Base-by-base conservation (phyloP, 2,888 invertebrate species). In the Harpalus rufipes region DNA sequence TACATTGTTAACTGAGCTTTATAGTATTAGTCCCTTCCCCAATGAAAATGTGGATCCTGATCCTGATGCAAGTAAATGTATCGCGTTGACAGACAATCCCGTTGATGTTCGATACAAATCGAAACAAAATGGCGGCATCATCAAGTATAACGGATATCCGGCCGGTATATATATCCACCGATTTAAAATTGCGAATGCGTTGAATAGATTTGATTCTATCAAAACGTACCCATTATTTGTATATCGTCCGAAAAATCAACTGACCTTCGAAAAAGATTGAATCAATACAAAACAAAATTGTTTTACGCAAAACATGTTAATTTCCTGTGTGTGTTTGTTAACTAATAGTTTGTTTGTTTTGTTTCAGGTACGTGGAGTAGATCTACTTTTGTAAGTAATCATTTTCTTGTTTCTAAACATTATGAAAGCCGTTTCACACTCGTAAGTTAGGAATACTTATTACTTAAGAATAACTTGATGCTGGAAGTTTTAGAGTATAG, bases 121-220 rank as follows among this genome's bases (percentile, higher is more conserved):
- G 72, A 74, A 74, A 68, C 68, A 68, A 68, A 44, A 74, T 74
- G 72, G 72, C 72, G 72, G 12, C 72, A 74, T 74, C 72, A 74
- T 74, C 72, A 74, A 74, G 51, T 44, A 41, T 74, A 74, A 44
- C 78, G 78, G 78, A 78, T 78, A 78, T 78, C 78, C 78, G 78
- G 25, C 32, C 59, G 56, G 56, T 32, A 59, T 56, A 78, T 78
- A 25, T 58, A 59, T 59, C 78, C 56, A 59, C 32, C 78, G 59
- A 58, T 78, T 78, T 56, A 58, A 78, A 78, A 78, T 78, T 78
- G 59, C 58, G 25, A 78, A 78, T 78, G 56, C 59, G 78, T 7
- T 78, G 56, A 59, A 78, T 58, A 58, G 58, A 78, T 78, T 78
- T 78, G 56, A 58, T 58, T 59, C 58, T 78, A 58, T 78, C 78